Evolutionary conservation across 2,888 invertebrate species (phyloP).

Genomic region (Lasioglossum vierecki): DNA sequence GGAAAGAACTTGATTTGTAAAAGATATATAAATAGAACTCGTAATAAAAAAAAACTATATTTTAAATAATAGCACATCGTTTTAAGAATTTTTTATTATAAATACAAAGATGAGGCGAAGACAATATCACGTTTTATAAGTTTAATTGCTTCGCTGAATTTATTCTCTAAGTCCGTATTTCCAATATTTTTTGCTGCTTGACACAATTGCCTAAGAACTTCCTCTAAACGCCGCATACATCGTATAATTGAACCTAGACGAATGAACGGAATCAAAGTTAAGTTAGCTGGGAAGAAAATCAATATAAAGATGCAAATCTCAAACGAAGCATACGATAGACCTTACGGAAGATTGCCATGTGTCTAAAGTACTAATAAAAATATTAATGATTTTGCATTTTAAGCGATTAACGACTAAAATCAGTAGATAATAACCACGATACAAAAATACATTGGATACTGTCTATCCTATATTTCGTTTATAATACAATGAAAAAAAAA

Average conservation of each 20-base stretch:
- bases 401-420: neutral
- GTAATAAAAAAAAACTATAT: constrained; percentile 54
- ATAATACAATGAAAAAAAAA: constrained; percentile 15
- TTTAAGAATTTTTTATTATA: constrained; percentile 85
- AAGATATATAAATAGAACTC: constrained; percentile 56
- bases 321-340: neutral
- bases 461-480: constrained; percentile 8
- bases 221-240: constrained; percentile 98
- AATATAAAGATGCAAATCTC: neutral
- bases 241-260: constrained; percentile 91
- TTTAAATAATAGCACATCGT: constrained; percentile 52
- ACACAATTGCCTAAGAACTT: constrained; percentile 96
- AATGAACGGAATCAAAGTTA: constrained; percentile 44
- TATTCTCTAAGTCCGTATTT: constrained; percentile 97
- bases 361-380: neutral
- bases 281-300: constrained; percentile 1
- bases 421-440: neutral
- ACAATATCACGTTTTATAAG: constrained; percentile 98
- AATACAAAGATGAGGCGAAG: constrained; percentile 99
- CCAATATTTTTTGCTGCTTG: constrained; percentile 99
- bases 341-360: neutral
- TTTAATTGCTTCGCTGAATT: constrained; percentile 96
- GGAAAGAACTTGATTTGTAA: constrained; percentile 42
- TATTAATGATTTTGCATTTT: neutral
- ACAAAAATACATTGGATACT: constrained; percentile 7